A percentile compares a stretch with the other conserved stretches of the same genome.
These are phyloP conservation scores for Taurulus bubalis DNA, from an alignment of 2,113 vertebrate genomes.

Conservation along the genomic window DNA sequence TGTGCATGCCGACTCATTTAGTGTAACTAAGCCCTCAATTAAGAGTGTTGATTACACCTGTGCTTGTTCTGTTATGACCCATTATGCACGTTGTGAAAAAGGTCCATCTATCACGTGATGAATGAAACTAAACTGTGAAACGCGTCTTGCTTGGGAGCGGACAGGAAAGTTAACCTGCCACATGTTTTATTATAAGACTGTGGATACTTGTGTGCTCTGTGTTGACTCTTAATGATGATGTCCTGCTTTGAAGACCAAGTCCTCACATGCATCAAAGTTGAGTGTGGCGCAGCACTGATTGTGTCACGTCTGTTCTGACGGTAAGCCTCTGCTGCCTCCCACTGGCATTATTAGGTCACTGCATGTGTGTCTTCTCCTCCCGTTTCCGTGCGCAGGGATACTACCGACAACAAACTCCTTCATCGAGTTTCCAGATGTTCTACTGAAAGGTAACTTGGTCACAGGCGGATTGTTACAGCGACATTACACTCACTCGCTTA, in stretches of 20 bases:
- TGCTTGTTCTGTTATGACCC: not conserved
- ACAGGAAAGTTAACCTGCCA: not conserved
- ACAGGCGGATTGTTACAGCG: slow-evolving; percentile 15
- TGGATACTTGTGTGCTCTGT: not conserved
- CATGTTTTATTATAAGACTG: not conserved
- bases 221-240: not conserved
- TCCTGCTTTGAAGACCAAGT: not conserved
- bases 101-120: no score
- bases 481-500: slow-evolving; percentile 24
- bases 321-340: slow-evolving; percentile 33
- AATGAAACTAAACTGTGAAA: not conserved
- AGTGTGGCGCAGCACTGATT: not conserved
- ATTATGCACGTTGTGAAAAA: not conserved
- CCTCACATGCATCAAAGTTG: no score
- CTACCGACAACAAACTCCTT: not conserved
- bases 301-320: not conserved
- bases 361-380: slow-evolving; percentile 13
- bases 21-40: not conserved
- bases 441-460: not conserved
- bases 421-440: not conserved
- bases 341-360: not conserved
- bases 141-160: not conserved
- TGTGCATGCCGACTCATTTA: not conserved
- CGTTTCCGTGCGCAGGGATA: not conserved
- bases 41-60: not conserved